These are phyloP conservation scores for Aporophyla lueneburgensis DNA, from an alignment of 2,888 invertebrate genomes.

Conservation along the genomic window DNA sequence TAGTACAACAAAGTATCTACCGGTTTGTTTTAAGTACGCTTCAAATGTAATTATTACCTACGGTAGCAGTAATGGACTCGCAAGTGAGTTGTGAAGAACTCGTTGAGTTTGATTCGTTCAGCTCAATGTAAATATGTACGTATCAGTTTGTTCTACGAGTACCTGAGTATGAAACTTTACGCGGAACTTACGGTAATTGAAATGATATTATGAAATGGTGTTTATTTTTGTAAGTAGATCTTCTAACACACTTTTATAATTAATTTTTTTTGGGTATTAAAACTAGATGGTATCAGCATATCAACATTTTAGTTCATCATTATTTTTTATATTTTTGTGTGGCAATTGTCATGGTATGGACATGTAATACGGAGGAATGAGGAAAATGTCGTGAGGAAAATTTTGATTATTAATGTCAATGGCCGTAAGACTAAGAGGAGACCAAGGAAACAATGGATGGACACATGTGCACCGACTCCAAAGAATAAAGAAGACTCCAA, in stretches of 20 bases:
- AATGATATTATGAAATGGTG: not conserved
- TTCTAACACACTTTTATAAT: not conserved
- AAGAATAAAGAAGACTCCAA: too few relatives aligned
- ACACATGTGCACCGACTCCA: too few relatives aligned
- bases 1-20: not conserved
- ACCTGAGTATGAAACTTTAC: not conserved
- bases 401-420: too few relatives aligned
- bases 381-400: too few relatives aligned
- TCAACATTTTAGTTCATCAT: too few relatives aligned
- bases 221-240: not conserved
- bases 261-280: not conserved
- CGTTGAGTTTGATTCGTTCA: slow-evolving; percentile 30
- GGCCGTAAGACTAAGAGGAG: too few relatives aligned
- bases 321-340: too few relatives aligned
- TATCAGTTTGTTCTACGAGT: not conserved
- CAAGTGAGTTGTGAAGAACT: slow-evolving; percentile 28
- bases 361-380: too few relatives aligned
- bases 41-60: not conserved
- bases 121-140: slow-evolving; percentile 33
- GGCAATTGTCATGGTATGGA: too few relatives aligned
- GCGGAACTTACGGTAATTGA: not conserved
- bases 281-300: not conserved
- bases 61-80: slow-evolving; percentile 16
- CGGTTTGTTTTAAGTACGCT: not conserved
- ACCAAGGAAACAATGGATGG: too few relatives aligned